Base-by-base conservation (phyloP, 2,888 invertebrate genomes). In the Elysia crispata region DNA sequence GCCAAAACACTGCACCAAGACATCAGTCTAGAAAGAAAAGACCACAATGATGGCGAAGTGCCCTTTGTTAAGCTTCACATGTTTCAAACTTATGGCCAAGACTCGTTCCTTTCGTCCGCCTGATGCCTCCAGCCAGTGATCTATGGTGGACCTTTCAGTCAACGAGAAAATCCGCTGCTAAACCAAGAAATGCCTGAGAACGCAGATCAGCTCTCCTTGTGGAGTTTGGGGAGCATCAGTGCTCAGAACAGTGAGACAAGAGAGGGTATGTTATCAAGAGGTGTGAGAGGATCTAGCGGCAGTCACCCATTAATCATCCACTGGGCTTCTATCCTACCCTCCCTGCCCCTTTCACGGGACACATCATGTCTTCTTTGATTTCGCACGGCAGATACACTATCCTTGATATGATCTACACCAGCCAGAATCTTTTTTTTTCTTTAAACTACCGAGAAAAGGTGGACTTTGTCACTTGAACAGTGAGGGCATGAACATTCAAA, bases 331-430 rank as follows among this genome's bases (percentile, higher is more conserved):
- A n/a, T n/a, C n/a, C n/a, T 60, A 60, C 15, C 3, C 20, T 5
- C 60, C 5, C 15, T 23, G 23, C 60, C 15, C 60, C 5, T 60
- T 60, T 60, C 8, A 60, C 8, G 66, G 66, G 3, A 66, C 8
- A 30, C 25, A 66, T 28, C 66, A 66, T 28, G 66, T 18, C 28
- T 66, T 25, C 8, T 69, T 73, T 23, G 78, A 80, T 62, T 72
- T 76, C 74, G 80, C 84, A 20, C 84, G 83, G 60, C 83, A 84
- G 54, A n/a, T 82, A 8, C 83, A 83, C 30, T 84, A 76, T 50
- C 84, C 84, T 3, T 76, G n/a, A n/a, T n/a, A n/a, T n/a, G n/a
- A n/a, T n/a, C n/a, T n/a, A n/a, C n/a, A n/a, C n/a, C n/a, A n/a
- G n/a, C n/a, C n/a, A n/a, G n/a, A n/a, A n/a, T n/a, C n/a, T n/a